These are phyloP conservation scores for Psylliodes chrysocephalus DNA, from an alignment of 2,888 invertebrate species.

Conservation along the genomic window DNA sequence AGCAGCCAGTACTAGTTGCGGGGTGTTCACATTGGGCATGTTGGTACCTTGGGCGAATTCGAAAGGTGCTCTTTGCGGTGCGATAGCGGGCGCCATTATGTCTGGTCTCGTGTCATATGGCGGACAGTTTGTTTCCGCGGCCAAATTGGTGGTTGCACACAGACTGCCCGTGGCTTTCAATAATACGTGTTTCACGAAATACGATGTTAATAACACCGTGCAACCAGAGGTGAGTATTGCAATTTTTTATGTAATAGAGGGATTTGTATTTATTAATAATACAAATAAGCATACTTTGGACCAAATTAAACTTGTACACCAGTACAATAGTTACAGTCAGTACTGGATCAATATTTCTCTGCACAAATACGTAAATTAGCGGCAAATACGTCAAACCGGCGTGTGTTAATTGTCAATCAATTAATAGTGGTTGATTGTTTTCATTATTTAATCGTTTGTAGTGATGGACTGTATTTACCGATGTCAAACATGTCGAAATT, in stretches of 20 bases:
- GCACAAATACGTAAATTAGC: not conserved
- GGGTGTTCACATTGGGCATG: constrained; percentile 86
- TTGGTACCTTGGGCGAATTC: constrained; percentile 82
- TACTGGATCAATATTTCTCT: too few species aligned
- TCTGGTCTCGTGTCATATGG: constrained; percentile 75
- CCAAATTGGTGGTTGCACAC: constrained; percentile 69
- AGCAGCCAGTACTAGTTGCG: constrained; percentile 84
- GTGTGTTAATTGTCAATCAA: too few species aligned
- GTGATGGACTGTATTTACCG: too few species aligned
- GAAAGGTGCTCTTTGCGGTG: constrained; percentile 72
- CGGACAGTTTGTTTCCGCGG: constrained; percentile 73
- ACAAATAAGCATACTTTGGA: not conserved
- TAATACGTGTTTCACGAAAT: constrained; percentile 61
- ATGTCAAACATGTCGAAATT: too few species aligned
- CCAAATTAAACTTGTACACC: not conserved
- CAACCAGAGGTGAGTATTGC: constrained; percentile 58
- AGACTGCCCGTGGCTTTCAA: constrained; percentile 66
- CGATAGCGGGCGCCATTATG: constrained; percentile 70
- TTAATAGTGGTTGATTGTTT: too few species aligned
- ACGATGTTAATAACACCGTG: constrained; percentile 49
- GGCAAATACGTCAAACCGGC: too few species aligned
- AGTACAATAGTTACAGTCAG: not conserved
- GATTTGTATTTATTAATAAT: not conserved
- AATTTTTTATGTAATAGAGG: not conserved
- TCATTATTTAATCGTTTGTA: too few species aligned